phyloP scores from a whole-genome alignment of 2,888 invertebrate species.

The Drosophila eohydei region DNA sequence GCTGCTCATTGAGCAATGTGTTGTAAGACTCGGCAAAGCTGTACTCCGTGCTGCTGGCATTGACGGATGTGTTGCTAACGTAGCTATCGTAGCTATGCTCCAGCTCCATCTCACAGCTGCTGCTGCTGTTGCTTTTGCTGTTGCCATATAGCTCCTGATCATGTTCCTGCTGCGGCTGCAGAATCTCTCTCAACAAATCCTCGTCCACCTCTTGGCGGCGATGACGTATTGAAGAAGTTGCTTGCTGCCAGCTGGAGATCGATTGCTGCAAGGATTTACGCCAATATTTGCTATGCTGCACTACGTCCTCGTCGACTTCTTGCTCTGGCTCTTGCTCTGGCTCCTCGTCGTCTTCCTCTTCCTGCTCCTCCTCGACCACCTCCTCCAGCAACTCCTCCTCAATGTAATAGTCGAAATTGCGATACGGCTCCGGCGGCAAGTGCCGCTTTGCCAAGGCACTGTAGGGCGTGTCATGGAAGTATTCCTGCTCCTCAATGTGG shows the following conservation, averaged over 20 bases:
- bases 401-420: constrained; percentile 77
- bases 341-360: constrained; percentile 15
- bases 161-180: background rate
- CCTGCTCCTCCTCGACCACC: constrained; percentile 20
- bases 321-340: background rate
- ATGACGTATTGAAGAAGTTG: constrained; percentile 18
- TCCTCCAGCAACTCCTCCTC: constrained; percentile 56
- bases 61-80: constrained; percentile 39
- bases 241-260: constrained; percentile 33
- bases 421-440: constrained; percentile 78
- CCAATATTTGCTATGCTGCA: constrained; percentile 50
- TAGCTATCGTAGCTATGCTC: constrained; percentile 51
- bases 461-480: constrained; percentile 63
- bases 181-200: background rate
- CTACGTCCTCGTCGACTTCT: background rate
- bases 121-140: constrained; percentile 5
- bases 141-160: background rate
- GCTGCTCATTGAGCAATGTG: constrained; percentile 77
- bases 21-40: constrained; percentile 85
- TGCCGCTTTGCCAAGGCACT: constrained; percentile 81
- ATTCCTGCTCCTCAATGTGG: constrained; percentile 59
- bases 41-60: constrained; percentile 52
- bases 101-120: constrained; percentile 26
- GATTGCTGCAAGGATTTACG: constrained; percentile 50
- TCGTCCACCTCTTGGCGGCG: constrained; percentile 1